Conservation (phyloP, 2,888 invertebrate genomes). For the Bellardia bayeri region DNA sequence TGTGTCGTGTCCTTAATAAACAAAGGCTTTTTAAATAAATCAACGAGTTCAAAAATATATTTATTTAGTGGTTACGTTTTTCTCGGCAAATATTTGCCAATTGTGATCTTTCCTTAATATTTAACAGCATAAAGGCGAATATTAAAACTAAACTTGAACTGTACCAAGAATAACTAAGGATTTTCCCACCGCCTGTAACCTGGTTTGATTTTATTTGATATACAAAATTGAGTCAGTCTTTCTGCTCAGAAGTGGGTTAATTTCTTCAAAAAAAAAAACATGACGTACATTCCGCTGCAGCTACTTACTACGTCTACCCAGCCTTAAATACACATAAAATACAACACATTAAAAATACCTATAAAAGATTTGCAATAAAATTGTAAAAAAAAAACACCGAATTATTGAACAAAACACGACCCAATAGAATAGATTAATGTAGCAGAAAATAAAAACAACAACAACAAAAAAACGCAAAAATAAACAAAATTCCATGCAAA, state of each 20-base stretch:
- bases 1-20: too few relatives aligned
- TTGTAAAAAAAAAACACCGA: slow-evolving; percentile 1
- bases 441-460: background rate
- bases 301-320: slow-evolving; percentile 24
- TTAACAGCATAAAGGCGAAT: too few relatives aligned
- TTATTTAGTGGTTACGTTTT: too few relatives aligned
- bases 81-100: too few relatives aligned
- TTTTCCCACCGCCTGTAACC: too few relatives aligned
- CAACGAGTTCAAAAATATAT: too few relatives aligned
- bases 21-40: too few relatives aligned
- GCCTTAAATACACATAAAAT: slow-evolving; percentile 23
- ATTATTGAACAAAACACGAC: background rate
- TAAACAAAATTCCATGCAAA: slow-evolving; percentile 37
- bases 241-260: slow-evolving; percentile 12
- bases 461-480: slow-evolving; percentile 1
- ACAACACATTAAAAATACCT: slow-evolving; percentile 5
- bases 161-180: too few relatives aligned
- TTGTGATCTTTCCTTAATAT: too few relatives aligned
- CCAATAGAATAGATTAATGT: slow-evolving; percentile 29
- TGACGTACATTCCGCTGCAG: background rate
- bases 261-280: background rate
- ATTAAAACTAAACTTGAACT: too few relatives aligned
- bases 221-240: background rate
- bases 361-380: slow-evolving; percentile 26
- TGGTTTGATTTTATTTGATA: too few relatives aligned